Evolutionary conservation across 2,888 invertebrate genomes (phyloP), one percentile per base, ranked within the genome.

Genomic region (Lamellibrachia columna): DNA sequence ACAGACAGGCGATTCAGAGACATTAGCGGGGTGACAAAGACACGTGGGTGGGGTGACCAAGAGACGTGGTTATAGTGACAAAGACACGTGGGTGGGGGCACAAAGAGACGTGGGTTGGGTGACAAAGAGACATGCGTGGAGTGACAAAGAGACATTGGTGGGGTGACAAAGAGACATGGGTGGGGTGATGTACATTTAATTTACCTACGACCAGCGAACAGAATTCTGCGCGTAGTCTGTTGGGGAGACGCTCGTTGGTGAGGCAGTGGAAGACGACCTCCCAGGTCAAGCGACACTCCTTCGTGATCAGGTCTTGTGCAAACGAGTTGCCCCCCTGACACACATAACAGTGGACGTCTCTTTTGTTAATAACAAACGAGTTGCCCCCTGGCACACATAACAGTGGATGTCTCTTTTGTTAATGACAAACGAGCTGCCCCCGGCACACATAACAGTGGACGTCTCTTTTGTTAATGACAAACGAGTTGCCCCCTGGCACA

Each of bases 191-290:
- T 40, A 75, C 0, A 22, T 4, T 2, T 22, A 3, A 4, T 6
- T 75, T 75, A 22, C 75, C 75, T 75, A 75, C 75, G 75, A 75
- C 75, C 22, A 75, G 75, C 75, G 75, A 75, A n/a, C 75, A 75
- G 1, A 22, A 75, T 15, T 60, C 60, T 15, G 11, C 60, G 15
- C 60, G 60, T 60, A 60, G 60, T 60, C 60, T 60, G 60, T 11
- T 60, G 11, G 60, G 60, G 11, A 60, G 60, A 60, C 15, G 15
- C 9, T 60, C 60, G 60, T 60, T 60, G 60, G 60, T 15, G 11
- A 60, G 60, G 60, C 60, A 60, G 15, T 75, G 22, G 75, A 22
- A 75, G 15, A 75, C 75, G 22, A 15, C n/a, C 6, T 75, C 75
- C 75, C 75, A 75, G 75, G 75, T 75, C 75, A 75, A 22, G 60